A percentile compares a stretch with the other conserved stretches of the same genome.
Evolutionary conservation across 2,888 invertebrate genomes (phyloP).

Genomic region (Dorcus parallelipipedus): DNA sequence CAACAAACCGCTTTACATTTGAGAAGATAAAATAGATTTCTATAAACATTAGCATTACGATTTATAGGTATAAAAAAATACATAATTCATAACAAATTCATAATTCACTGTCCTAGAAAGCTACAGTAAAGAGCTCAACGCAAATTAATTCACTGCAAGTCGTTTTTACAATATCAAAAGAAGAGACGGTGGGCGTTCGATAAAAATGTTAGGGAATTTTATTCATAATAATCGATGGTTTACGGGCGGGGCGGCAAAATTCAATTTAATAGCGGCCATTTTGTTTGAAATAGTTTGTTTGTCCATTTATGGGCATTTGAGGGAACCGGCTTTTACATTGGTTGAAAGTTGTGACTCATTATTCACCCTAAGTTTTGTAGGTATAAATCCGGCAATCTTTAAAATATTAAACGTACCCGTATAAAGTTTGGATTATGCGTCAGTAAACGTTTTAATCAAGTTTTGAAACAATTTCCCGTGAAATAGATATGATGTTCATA

Average conservation of each 20-base stretch:
- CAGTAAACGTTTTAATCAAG: background rate
- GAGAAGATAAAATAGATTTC: no score
- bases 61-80: no score
- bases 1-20: no score
- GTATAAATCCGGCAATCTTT: background rate
- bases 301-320: constrained; percentile 64
- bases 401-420: background rate
- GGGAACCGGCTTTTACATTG: constrained; percentile 57
- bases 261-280: constrained; percentile 44
- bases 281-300: constrained; percentile 41
- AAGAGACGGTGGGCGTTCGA: no score
- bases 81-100: no score
- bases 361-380: constrained; percentile 7
- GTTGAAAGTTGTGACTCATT: constrained; percentile 43
- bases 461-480: no score
- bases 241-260: constrained; percentile 44
- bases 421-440: background rate
- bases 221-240: constrained; percentile 16
- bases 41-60: no score
- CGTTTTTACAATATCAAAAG: no score
- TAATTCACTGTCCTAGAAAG: no score
- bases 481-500: constrained; percentile 16
- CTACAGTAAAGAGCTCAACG: no score
- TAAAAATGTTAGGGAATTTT: no score
- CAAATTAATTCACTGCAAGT: no score